A percentile compares a stretch with the other conserved stretches of the same genome.
These are phyloP conservation scores for Eleutherodactylus coqui DNA, from an alignment of 2,797 vertebrate genomes.

Conservation along the genomic window DNA sequence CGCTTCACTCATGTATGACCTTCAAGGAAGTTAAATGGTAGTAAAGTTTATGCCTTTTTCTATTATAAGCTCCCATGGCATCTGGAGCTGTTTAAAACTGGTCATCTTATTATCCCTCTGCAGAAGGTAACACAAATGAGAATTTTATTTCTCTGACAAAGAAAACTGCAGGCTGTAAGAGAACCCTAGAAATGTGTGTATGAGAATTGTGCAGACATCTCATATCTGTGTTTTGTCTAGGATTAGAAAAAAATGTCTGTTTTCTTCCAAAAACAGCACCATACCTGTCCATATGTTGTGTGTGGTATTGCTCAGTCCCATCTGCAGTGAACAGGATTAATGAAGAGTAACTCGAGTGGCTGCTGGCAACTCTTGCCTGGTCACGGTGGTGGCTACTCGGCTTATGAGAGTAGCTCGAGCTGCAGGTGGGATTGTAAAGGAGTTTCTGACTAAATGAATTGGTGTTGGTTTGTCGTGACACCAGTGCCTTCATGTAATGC, in stretches of 20 bases:
- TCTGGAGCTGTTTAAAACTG: slow-evolving; percentile 40
- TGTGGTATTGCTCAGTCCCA: not conserved
- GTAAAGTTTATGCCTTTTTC: slow-evolving; percentile 46
- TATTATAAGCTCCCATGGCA: slow-evolving; percentile 25
- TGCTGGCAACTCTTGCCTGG: no score
- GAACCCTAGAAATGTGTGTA: not conserved
- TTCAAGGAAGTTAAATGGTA: slow-evolving; percentile 51
- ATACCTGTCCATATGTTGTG: not conserved
- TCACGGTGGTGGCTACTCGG: no score
- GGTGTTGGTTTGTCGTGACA: no score
- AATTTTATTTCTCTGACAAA: not conserved
- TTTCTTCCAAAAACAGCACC: not conserved
- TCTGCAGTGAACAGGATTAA: no score
- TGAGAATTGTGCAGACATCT: not conserved
- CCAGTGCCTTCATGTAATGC: no score
- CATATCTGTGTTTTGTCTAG: not conserved
- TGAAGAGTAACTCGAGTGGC: no score
- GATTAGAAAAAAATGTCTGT: not conserved
- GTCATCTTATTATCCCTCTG: slow-evolving; percentile 24
- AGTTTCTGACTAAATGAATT: no score
- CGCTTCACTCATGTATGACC: slow-evolving; percentile 46
- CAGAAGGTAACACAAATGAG: not conserved
- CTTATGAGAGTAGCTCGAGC: no score
- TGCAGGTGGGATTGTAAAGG: no score
- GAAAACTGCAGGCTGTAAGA: not conserved